Percentiles rank a stretch among this genome's conserved stretches.
phyloP scores from a whole-genome alignment of 2,113 vertebrate species.

The Marcusenius ussheri region DNA sequence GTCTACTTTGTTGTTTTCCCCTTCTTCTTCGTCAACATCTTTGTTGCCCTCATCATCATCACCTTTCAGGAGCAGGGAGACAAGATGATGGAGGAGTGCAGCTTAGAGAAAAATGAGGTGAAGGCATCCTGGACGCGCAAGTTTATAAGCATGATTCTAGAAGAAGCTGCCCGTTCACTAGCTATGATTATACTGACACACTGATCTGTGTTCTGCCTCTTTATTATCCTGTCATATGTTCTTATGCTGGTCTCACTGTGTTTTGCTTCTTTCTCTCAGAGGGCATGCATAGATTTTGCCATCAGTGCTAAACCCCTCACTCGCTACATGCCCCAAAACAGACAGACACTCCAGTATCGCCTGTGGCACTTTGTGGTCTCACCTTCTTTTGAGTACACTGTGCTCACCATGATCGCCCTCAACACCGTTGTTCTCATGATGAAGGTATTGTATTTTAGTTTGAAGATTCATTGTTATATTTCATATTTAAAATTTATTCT shows the following conservation, averaged over 20 bases:
- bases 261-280: conserved; percentile 56
- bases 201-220: not conserved
- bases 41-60: conserved; percentile 97
- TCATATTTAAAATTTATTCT: not conserved
- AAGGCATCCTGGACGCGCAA: not conserved
- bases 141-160: not conserved
- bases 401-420: conserved; percentile 95
- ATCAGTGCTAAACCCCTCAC: conserved; percentile 96
- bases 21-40: conserved; percentile 99
- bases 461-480: not conserved
- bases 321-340: conserved; percentile 95
- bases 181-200: not conserved
- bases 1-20: conserved; percentile 98
- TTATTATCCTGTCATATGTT: not conserved
- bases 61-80: conserved; percentile 98
- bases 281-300: conserved; percentile 94
- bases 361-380: conserved; percentile 98
- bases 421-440: conserved; percentile 99
- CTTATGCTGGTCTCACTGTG: not conserved
- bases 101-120: conserved; percentile 96
- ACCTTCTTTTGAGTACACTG: conserved; percentile 92
- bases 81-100: conserved; percentile 98
- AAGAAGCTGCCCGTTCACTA: not conserved
- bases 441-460: conserved; percentile 69
- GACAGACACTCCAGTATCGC: conserved; percentile 89